A percentile compares a stretch with the other conserved stretches of the same genome.
phyloP scores from a whole-genome alignment of 2,888 invertebrate species.

The Caenorhabditis afra region DNA sequence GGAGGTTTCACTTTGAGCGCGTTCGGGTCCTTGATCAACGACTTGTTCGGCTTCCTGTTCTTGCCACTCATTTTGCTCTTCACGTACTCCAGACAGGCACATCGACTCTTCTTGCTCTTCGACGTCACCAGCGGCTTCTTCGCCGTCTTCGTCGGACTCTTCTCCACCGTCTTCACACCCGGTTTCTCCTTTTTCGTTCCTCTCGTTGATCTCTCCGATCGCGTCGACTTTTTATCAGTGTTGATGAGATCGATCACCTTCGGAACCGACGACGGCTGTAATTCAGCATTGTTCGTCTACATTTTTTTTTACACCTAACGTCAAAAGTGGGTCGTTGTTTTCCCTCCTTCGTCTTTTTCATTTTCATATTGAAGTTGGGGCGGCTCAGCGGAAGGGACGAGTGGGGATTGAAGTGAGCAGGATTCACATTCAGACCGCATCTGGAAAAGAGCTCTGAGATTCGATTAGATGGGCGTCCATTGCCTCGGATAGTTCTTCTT shows the following conservation, averaged over 20 bases:
- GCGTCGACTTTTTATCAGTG: conserved; percentile 9
- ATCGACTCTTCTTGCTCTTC: conserved; percentile 20
- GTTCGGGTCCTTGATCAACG: conserved; percentile 31
- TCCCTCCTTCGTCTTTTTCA: conserved; percentile 46
- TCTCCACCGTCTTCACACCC: conserved; percentile 9
- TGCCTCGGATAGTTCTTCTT: conserved; percentile 29
- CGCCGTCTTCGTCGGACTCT: conserved; percentile 11
- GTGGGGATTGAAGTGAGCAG: conserved; percentile 43
- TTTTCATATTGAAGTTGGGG: conserved; percentile 48
- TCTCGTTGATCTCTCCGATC: conserved; percentile 17
- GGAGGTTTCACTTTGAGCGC: conserved; percentile 29
- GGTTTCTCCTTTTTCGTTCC: conserved; percentile 5
- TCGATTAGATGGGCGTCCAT: too few species aligned
- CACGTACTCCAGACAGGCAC: conserved; percentile 50
- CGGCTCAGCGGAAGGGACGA: conserved; percentile 53
- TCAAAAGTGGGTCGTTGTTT: conserved; percentile 42
- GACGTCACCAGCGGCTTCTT: background rate
- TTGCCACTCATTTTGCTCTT: conserved; percentile 39
- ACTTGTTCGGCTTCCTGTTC: conserved; percentile 3
- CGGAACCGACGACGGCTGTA: conserved; percentile 44
- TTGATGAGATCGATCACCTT: conserved; percentile 53
- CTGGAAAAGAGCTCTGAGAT: background rate
- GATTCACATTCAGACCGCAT: conserved; percentile 28
- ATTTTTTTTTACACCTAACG: background rate
- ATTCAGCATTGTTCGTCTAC: background rate